Base-by-base conservation (phyloP, 1,140 invertebrate genomes). In the Hyles euphorbiae region DNA sequence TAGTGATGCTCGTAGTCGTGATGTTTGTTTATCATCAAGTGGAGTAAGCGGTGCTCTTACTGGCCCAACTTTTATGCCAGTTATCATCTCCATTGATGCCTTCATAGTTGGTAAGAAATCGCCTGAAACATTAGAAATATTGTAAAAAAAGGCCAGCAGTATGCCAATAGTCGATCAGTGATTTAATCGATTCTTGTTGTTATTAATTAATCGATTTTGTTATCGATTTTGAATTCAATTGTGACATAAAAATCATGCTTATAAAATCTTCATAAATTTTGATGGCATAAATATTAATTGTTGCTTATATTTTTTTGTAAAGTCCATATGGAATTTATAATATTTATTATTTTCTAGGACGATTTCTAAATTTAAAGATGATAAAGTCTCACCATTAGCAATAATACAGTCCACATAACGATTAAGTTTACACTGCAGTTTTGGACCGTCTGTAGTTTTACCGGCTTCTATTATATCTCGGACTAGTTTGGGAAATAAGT, bases 81-180 rank as follows among this genome's bases (percentile, higher is more conserved):
- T 91, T 5, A 91, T 58, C 5, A 90, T 40, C 60, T 82, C 76
- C 92, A 93, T 93, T 2, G 92, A 91, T 11, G 70, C 67, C 79
- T 94, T 93, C 92, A 93, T 93, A 9, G 90, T 88, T 34, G 90
- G 86, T 0, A 93, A 89, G 89, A 91, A 93, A 34, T 79, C 72
- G 58, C 91, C 92, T 92, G 57, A 44, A 83, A 56, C 2, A 55
- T 34, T 48, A 10, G n/a, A 5, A 48, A 48, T 48, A 48, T 48
- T 48, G 5, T 8, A 45, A 44, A 45, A 22, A 22, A 22, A 2
- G 22, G 22, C 22, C 22, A 22, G 22, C 2, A 22, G 22, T 22
- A 22, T 22, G 22, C 22, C 22, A 22, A 2, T 22, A 22, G 22
- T 22, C 1, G 22, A 22, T 22, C 22, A 22, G 2, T 22, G 22